A percentile compares a stretch with the other conserved stretches of the same genome.
These are phyloP conservation scores for Endomychus coccineus DNA, from an alignment of 2,888 invertebrate species.

Conservation along the genomic window DNA sequence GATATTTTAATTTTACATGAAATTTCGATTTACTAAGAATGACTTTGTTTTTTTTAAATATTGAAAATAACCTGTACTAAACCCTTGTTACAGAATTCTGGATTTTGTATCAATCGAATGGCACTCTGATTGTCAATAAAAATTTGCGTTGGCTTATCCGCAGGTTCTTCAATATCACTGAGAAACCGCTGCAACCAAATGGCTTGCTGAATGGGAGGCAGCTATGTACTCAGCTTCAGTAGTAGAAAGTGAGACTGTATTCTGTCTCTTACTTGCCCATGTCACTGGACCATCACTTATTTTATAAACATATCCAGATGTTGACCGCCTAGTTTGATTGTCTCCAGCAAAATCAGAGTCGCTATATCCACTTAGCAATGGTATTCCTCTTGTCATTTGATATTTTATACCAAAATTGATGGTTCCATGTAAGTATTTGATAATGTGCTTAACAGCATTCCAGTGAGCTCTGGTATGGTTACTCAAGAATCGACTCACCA, in stretches of 20 bases:
- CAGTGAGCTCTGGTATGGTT: conserved; percentile 14
- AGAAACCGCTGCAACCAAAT: conserved; percentile 19
- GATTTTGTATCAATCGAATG: conserved; percentile 7
- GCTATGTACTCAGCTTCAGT: conserved; percentile 32
- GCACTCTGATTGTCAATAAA: conserved; percentile 11
- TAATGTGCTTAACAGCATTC: conserved; percentile 22
- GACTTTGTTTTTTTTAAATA: too few species aligned
- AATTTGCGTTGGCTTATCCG: too few species aligned
- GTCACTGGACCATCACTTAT: conserved; percentile 24
- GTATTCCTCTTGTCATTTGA: conserved; percentile 8
- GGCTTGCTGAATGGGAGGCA: conserved; percentile 23
- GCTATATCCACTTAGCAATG: conserved; percentile 19
- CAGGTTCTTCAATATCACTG: conserved; percentile 3
- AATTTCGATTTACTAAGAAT: too few species aligned
- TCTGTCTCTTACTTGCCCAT: conserved; percentile 29
- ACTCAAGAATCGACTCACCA: conserved; percentile 18
- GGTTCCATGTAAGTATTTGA: conserved; percentile 27
- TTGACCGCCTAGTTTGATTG: conserved; percentile 23
- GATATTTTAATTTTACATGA: too few species aligned
- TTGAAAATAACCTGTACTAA: too few species aligned
- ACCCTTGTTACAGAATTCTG: conserved; percentile 7
- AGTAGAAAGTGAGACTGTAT: conserved; percentile 27
- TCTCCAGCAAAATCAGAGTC: conserved; percentile 28
- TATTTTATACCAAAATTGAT: conserved; percentile 18
- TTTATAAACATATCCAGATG: conserved; percentile 26